Percentiles rank a stretch among this genome's conserved stretches.
Evolutionary conservation across 2,888 invertebrate species (phyloP).

Genomic region (Furcula furcula): DNA sequence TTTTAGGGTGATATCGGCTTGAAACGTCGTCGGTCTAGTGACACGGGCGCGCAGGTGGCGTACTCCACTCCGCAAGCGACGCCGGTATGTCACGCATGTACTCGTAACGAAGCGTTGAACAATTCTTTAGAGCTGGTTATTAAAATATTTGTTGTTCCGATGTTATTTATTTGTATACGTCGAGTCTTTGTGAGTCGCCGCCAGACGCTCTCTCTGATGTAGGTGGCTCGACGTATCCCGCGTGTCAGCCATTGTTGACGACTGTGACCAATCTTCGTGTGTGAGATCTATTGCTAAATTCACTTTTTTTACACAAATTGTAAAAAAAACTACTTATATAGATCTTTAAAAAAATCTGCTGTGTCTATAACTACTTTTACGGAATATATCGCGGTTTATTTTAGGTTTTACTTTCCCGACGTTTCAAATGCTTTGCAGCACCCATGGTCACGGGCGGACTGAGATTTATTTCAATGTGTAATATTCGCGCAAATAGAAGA

Average conservation of each 20-base stretch:
- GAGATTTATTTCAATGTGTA: slow-evolving; percentile 1
- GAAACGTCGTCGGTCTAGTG: slow-evolving; percentile 7
- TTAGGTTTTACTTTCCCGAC: too few relatives aligned
- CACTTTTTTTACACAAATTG: slow-evolving; percentile 30
- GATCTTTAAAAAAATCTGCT: too few relatives aligned
- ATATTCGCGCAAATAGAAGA: too few relatives aligned
- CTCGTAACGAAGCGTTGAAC: slow-evolving; percentile 64
- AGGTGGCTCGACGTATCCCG: slow-evolving; percentile 45
- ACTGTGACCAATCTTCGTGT: slow-evolving; percentile 69
- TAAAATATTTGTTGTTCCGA: slow-evolving; percentile 80
- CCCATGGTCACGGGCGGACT: too few relatives aligned
- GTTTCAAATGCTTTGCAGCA: too few relatives aligned
- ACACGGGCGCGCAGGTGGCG: slow-evolving; percentile 48
- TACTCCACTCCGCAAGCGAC: slow-evolving; percentile 33
- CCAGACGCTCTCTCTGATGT: slow-evolving; percentile 53
- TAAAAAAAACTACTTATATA: too few relatives aligned
- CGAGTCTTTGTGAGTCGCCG: slow-evolving; percentile 67
- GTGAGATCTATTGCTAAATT: slow-evolving; percentile 65
- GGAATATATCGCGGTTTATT: too few relatives aligned
- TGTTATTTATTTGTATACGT: slow-evolving; percentile 78
- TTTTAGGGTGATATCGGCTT: slow-evolving; percentile 28
- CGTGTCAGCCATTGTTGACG: slow-evolving; percentile 54
- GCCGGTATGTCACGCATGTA: slow-evolving; percentile 61
- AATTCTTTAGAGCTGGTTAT: slow-evolving; percentile 77
- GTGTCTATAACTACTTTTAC: too few relatives aligned